Base-by-base conservation (phyloP, 2,113 vertebrate genomes). In the Nesogale talazaci region DNA sequence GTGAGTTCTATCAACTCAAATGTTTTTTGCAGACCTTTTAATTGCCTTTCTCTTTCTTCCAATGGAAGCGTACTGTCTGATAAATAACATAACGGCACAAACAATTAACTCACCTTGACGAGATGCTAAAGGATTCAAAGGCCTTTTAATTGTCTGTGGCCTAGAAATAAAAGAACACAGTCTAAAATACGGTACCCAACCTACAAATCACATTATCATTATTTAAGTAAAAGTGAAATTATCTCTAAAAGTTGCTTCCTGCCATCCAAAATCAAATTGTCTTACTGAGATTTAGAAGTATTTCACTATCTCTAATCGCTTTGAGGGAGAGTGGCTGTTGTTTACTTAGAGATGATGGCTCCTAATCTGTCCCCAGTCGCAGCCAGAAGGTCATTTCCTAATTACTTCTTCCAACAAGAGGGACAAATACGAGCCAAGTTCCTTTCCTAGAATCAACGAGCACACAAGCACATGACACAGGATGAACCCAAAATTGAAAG, bases 71-170 rank as follows among this genome's bases (percentile, higher is more conserved):
- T 84, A 69, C 5, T 67, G 16, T 6, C 83, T 56, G 36, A 94
- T 88, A 92, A 96, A 86, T 65, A 79, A 94, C 20, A n/a, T 2
- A 84, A 88, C 1, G 85, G 83, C 76, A 87, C 65, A 95, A 97
- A 90, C 79, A 79, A 93, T 83, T 94, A 91, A 97, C 98, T 98
- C 96, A 98, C 98, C 98, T 97, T 97, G 98, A 84, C 97, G 97
- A 91, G 98, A 97, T 31, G 96, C 95, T 97, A 98, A 85, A 70
- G 98, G 98, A 95, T 96, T 97, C 38, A 98, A 97, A 52, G 99
- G 99, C 70, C 99, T 98, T 95, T 98, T 98, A 80, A 99, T 97
- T 17, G 98, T 97, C 82, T 98, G 98, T 25, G 99, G 99, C 95
- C 99, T 99, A 96, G 74, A 96, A 92, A 86, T 65, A 74, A 81